Conservation (phyloP, 1,140 invertebrate genomes). For the Ostrea denselamellosa region DNA sequence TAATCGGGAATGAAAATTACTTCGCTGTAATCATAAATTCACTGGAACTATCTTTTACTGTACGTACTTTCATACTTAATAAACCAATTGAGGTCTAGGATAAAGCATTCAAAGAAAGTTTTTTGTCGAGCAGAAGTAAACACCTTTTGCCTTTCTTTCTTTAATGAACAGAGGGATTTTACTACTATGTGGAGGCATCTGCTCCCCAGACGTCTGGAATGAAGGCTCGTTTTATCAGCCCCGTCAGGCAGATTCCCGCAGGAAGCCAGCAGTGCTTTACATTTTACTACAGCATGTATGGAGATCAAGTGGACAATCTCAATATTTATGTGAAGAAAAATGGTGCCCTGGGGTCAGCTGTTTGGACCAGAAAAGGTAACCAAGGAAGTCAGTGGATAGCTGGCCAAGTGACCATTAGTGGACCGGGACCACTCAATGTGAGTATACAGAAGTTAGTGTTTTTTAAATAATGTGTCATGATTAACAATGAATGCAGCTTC, state of each 20-base stretch:
- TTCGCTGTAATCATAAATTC: too few species aligned
- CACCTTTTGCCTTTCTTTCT: neutral
- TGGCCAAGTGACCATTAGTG: constrained; percentile 69
- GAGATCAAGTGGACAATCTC: constrained; percentile 66
- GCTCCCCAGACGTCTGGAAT: constrained; percentile 55
- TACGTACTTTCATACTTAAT: too few species aligned
- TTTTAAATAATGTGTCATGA: neutral
- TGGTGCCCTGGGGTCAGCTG: constrained; percentile 48
- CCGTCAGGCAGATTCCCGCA: constrained; percentile 45
- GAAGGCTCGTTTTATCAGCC: constrained; percentile 67
- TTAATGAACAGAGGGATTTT: constrained; percentile 68
- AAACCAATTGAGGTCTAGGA: too few species aligned
- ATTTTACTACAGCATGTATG: constrained; percentile 75
- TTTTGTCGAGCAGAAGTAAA: too few species aligned
- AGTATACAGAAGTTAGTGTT: neutral
- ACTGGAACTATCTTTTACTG: too few species aligned
- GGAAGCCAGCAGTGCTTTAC: constrained; percentile 60
- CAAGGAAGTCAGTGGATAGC: constrained; percentile 62
- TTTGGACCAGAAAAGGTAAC: constrained; percentile 64
- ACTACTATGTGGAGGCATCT: constrained; percentile 74
- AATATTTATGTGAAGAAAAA: constrained; percentile 66
- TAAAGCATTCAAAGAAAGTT: too few species aligned
- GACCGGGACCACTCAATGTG: constrained; percentile 54
- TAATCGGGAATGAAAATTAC: too few species aligned
- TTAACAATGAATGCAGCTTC: neutral